Evolutionary conservation across 2,888 invertebrate species (phyloP).

Genomic region (Macroteleia sp.): DNA sequence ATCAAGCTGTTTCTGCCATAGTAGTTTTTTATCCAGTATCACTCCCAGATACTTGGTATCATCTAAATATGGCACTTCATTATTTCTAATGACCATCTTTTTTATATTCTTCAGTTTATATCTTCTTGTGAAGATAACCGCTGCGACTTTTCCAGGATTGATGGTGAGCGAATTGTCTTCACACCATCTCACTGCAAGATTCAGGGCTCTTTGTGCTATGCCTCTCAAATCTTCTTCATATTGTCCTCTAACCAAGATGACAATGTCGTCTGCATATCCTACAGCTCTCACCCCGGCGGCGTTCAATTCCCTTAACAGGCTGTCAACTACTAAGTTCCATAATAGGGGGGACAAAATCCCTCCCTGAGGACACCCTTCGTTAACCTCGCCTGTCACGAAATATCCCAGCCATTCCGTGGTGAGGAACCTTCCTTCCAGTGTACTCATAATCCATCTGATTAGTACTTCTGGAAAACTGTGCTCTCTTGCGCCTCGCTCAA

Average conservation of each 20-base stretch:
- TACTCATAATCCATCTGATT: slow-evolving; percentile 6
- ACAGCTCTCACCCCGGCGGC: not conserved
- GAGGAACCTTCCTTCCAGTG: slow-evolving; percentile 1
- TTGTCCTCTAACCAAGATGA: slow-evolving; percentile 1
- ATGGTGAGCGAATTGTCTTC: not conserved
- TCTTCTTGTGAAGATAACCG: slow-evolving; percentile 21
- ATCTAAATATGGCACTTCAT: not conserved
- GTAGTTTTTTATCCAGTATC: not conserved
- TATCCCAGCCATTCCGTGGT: slow-evolving; percentile 3
- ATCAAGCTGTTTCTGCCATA: slow-evolving; percentile 1
- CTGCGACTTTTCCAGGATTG: slow-evolving; percentile 2
- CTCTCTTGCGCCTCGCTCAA: not conserved
- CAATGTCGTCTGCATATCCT: slow-evolving; percentile 25
- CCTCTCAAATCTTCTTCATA: not conserved
- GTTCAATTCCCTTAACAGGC: not conserved
- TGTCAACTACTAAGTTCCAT: slow-evolving; percentile 20
- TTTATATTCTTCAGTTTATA: slow-evolving; percentile 8
- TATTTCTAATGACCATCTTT: not conserved
- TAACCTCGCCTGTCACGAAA: not conserved
- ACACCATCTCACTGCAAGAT: not conserved
- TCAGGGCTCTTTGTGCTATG: slow-evolving; percentile 4
- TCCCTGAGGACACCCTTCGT: slow-evolving; percentile 10
- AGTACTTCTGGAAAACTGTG: not conserved
- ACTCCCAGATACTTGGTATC: slow-evolving; percentile 4
- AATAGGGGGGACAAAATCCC: slow-evolving; percentile 12